Conservation (phyloP, 2,888 invertebrate genomes). For the Brachynemurus nebulosus region DNA sequence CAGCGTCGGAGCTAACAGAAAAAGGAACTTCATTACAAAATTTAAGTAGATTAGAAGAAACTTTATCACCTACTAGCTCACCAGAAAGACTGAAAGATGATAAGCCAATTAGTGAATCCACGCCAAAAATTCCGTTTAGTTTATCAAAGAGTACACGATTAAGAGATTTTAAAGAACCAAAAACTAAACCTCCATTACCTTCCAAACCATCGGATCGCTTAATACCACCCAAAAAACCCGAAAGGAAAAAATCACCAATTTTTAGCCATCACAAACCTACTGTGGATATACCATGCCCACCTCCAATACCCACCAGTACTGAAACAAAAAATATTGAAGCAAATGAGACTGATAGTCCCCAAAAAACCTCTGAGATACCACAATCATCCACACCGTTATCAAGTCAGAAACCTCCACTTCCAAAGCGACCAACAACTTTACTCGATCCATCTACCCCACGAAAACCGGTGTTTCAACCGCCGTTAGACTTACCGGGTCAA, state of each 20-base stretch:
- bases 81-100: constrained; percentile 2
- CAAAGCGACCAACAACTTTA: constrained; percentile 37
- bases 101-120: not conserved
- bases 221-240: not conserved
- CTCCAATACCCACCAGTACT: constrained; percentile 6
- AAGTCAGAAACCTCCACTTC: constrained; percentile 18
- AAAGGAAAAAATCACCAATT: not conserved
- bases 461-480: constrained; percentile 18
- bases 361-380: constrained; percentile 10
- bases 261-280: too few species aligned
- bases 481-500: constrained; percentile 30
- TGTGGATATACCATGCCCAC: constrained; percentile 2
- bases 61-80: too few species aligned
- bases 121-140: not conserved
- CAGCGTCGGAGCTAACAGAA: not conserved
- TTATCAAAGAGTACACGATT: constrained; percentile 10
- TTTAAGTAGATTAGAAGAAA: not conserved
- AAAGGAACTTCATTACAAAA: not conserved
- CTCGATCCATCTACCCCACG: too few species aligned
- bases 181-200: not conserved
- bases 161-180: constrained; percentile 14
- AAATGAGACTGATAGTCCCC: constrained; percentile 6
- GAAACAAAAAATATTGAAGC: too few species aligned
- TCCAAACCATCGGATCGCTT: too few species aligned
- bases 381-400: not conserved